phyloP scores from a whole-genome alignment of 1,140 invertebrate genomes.

The Papilio polytes region DNA sequence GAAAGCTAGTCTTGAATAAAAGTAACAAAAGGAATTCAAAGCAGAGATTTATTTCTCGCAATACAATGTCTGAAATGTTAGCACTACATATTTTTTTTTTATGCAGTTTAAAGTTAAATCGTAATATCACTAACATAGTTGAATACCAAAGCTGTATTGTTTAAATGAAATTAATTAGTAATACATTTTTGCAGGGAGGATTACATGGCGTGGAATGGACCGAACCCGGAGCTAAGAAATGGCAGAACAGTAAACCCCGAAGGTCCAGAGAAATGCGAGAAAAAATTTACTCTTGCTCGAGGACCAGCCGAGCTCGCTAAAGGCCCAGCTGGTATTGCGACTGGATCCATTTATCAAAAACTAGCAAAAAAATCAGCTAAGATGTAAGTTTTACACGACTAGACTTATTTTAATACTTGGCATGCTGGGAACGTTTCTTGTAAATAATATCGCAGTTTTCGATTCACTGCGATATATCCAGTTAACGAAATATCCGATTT shows the following conservation, averaged over 20 bases:
- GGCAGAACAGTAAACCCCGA: slow-evolving; percentile 34
- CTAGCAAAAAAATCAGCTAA: slow-evolving; percentile 71
- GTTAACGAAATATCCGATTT: no score
- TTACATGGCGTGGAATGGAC: slow-evolving; percentile 74
- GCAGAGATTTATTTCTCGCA: no score
- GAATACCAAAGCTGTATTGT: neutral
- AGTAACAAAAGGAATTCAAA: no score
- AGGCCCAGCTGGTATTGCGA: slow-evolving; percentile 66
- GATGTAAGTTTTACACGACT: slow-evolving; percentile 57
- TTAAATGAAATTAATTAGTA: neutral
- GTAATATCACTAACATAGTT: neutral
- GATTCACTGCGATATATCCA: no score
- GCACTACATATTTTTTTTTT: neutral
- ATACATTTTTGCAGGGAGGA: slow-evolving; percentile 56
- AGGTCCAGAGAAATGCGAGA: slow-evolving; percentile 60
- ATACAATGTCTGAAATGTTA: no score
- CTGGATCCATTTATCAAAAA: slow-evolving; percentile 73
- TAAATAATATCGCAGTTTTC: no score
- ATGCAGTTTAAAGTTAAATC: neutral
- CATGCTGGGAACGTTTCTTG: no score
- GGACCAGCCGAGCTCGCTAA: slow-evolving; percentile 62
- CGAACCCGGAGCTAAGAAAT: slow-evolving; percentile 63
- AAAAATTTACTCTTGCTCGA: slow-evolving; percentile 46
- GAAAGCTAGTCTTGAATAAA: no score
- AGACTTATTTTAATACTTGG: neutral